Conservation (phyloP, 2,113 vertebrate species). For the Cromileptes altivelis region DNA sequence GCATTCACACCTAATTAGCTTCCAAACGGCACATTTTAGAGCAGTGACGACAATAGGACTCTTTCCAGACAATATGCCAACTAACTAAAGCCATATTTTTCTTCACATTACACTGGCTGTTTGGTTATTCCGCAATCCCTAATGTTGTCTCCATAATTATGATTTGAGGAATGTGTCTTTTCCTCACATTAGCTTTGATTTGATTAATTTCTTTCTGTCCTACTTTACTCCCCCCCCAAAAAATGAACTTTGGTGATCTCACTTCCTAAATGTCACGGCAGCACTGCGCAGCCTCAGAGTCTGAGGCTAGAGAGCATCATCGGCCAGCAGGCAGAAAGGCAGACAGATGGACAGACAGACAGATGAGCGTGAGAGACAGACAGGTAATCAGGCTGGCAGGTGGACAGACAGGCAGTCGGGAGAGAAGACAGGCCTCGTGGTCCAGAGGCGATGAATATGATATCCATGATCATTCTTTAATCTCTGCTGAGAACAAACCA, state of each 20-base stretch:
- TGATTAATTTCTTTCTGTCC: slow-evolving; percentile 45
- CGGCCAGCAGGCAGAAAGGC: slow-evolving; percentile 38
- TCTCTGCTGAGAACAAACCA: slow-evolving; percentile 7
- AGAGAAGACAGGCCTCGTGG: slow-evolving; percentile 5
- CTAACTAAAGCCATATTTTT: slow-evolving; percentile 46
- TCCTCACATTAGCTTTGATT: slow-evolving; percentile 43
- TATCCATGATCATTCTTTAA: slow-evolving; percentile 27
- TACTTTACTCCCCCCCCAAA: slow-evolving; percentile 18
- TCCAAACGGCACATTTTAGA: slow-evolving; percentile 47
- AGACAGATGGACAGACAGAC: slow-evolving; percentile 30
- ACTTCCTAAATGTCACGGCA: slow-evolving; percentile 78
- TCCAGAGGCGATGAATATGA: slow-evolving; percentile 27
- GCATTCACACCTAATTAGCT: slow-evolving; percentile 61
- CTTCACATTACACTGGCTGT: slow-evolving; percentile 6
- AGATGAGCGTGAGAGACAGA: slow-evolving; percentile 27
- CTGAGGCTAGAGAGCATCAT: slow-evolving; percentile 44
- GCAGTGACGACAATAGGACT: slow-evolving; percentile 43
- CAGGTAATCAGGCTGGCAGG: slow-evolving; percentile 42
- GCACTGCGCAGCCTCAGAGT: slow-evolving; percentile 71
- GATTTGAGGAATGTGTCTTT: slow-evolving; percentile 11
- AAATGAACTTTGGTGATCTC: slow-evolving; percentile 70
- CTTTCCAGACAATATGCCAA: slow-evolving; percentile 51
- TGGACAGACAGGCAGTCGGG: slow-evolving; percentile 18
- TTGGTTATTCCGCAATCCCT: slow-evolving; percentile 1
- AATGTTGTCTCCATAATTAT: not conserved